Evolutionary conservation across 2,797 vertebrate genomes (phyloP), one percentile per base, ranked within the genome.

Genomic region (Lagodon rhomboides): DNA sequence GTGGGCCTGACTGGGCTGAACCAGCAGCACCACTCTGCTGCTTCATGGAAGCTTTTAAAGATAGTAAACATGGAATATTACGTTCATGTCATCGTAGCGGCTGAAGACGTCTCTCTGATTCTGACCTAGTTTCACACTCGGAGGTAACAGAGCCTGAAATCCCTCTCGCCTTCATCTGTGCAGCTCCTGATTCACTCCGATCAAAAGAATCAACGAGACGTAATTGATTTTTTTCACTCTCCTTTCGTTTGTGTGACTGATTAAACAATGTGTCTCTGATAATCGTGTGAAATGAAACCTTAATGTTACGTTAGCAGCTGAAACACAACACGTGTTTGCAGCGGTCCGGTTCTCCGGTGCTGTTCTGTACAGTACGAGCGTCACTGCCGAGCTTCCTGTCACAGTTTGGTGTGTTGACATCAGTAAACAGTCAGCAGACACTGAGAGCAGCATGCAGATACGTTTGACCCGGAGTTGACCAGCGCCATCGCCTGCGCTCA

Each of bases 381-480:
- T 17, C 54, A 30, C 59, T 9, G 20, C 54, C 18, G 9, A 9
- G 1, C 56, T 11, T 54, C 46, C 51, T 65, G 20, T 50, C 16
- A 4, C 7, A 6, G n/a, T 30, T 61, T n/a, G 5, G 44, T 38
- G 56, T 70, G 60, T 22, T 50, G 65, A 67, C 73, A 30, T 38
- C 20, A 34, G 50, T 34, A 47, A 46, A 23, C 47, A 25, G 74
- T 59, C 41, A 30, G 15, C 12, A 8, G 51, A 46, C 3, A 38
- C 53, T 58, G 68, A 68, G 75, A 30, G 69, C 34, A 23, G 58
- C 51, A 69, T 75, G 86, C 25, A 73, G 76, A 87, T 75, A 2
- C 10, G 2, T 41, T 18, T 79, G 84, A 87, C 83, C 88, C 5
- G 13, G 15, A 54, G 73, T 49, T 68, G 81, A 83, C 83, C 87